These are phyloP conservation scores for Tiaroga cobitis DNA, from an alignment of 2,797 vertebrate genomes.

Conservation along the genomic window DNA sequence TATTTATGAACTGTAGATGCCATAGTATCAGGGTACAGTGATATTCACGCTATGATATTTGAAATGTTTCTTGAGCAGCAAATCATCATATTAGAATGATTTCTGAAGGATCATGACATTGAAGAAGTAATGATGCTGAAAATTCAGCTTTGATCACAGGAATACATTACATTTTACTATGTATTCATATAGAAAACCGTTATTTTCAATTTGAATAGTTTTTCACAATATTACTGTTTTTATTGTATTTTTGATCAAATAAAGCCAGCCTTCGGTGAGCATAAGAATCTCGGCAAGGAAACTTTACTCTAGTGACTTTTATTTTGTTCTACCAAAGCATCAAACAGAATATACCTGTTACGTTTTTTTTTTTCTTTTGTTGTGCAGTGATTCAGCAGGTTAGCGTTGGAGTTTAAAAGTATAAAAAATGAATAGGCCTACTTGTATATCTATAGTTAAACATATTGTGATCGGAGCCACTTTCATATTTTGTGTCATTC, in stretches of 20 bases:
- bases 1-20: background rate
- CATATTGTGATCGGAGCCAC: background rate
- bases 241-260: background rate
- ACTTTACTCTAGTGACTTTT: background rate
- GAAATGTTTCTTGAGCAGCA: too few species aligned
- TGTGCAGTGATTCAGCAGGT: background rate
- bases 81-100: background rate
- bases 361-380: background rate
- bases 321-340: background rate
- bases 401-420: background rate
- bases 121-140: slow-evolving; percentile 1
- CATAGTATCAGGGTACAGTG: background rate
- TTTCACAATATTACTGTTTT: background rate
- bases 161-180: background rate
- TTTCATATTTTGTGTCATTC: background rate
- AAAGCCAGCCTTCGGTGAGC: background rate
- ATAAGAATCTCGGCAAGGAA: background rate
- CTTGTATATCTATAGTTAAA: background rate
- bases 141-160: background rate
- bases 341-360: background rate
- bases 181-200: background rate
- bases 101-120: background rate
- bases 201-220: background rate
- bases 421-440: background rate
- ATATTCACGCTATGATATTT: background rate